phyloP scores from a whole-genome alignment of 23 tunicate genomes.

The Styela clava region DNA sequence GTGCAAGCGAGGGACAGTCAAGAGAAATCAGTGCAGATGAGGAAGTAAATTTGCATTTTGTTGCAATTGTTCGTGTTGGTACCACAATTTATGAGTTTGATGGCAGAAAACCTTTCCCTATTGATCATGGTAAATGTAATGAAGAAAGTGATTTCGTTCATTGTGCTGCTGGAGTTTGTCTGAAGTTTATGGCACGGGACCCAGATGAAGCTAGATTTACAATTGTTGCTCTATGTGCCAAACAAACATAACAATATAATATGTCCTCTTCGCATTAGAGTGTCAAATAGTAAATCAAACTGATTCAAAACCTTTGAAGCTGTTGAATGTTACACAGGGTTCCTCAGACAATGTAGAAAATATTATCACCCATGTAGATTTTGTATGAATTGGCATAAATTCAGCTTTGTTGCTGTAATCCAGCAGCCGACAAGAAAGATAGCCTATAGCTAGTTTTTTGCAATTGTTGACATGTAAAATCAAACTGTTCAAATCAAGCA shows the following conservation, averaged over 20 bases:
- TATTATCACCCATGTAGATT: too few species aligned
- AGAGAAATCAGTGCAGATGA: conserved; percentile 62
- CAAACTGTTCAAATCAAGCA: too few species aligned
- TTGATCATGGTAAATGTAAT: conserved; percentile 70
- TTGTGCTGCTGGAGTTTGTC: conserved; percentile 90
- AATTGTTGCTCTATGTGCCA: conserved; percentile 50
- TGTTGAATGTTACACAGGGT: too few species aligned
- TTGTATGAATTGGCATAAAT: too few species aligned
- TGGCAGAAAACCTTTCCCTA: conserved; percentile 87
- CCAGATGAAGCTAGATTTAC: conserved; percentile 67
- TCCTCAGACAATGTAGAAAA: too few species aligned
- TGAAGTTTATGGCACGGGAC: conserved; percentile 81
- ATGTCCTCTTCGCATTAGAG: not conserved
- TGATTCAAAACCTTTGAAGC: too few species aligned
- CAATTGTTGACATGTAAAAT: too few species aligned
- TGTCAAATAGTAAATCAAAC: not conserved
- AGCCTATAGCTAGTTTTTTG: too few species aligned
- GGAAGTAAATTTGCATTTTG: conserved; percentile 86
- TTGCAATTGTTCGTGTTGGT: conserved; percentile 81
- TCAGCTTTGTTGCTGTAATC: too few species aligned
- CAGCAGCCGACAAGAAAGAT: too few species aligned
- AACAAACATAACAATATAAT: not conserved
- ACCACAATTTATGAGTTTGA: conserved; percentile 89
- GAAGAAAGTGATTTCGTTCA: conserved; percentile 19
- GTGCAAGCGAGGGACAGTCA: conserved; percentile 73